A percentile compares a stretch with the other conserved stretches of the same genome.
Conservation (phyloP, 2,888 invertebrate species). For the Caenorhabditis sinica region DNA sequence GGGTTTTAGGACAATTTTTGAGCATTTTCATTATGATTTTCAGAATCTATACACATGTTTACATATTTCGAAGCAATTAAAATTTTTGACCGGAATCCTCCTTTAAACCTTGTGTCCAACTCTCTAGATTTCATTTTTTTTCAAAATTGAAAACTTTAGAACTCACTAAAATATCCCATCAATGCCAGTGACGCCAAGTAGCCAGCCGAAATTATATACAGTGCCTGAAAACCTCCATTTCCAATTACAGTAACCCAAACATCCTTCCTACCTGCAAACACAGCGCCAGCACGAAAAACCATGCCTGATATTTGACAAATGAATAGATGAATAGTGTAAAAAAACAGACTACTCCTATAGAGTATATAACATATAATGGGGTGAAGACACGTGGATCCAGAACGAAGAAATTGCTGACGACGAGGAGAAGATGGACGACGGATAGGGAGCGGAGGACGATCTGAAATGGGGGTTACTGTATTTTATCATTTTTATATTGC, state of each 20-base stretch:
- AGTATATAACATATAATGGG: slow-evolving; percentile 53
- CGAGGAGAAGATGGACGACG: slow-evolving; percentile 48
- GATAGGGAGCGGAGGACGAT: slow-evolving; percentile 49
- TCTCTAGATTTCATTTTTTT: background rate
- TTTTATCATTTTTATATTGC: background rate
- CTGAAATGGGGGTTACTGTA: slow-evolving; percentile 10
- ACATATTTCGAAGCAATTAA: too few relatives aligned
- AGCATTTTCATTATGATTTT: too few relatives aligned
- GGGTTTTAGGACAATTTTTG: too few relatives aligned
- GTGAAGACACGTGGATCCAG: slow-evolving; percentile 52
- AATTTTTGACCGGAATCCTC: too few relatives aligned
- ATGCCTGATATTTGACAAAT: slow-evolving; percentile 59
- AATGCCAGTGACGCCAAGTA: slow-evolving; percentile 58
- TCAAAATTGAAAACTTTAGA: too few relatives aligned
- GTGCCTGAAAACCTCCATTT: slow-evolving; percentile 39
- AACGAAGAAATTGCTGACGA: slow-evolving; percentile 55
- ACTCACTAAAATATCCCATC: slow-evolving; percentile 65
- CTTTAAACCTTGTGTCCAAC: too few relatives aligned
- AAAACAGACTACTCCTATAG: slow-evolving; percentile 56
- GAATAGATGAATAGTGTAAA: slow-evolving; percentile 58
- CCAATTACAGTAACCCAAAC: too few relatives aligned
- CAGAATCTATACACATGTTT: too few relatives aligned
- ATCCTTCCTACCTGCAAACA: slow-evolving; percentile 45
- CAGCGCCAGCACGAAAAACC: slow-evolving; percentile 57
- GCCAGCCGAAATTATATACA: slow-evolving; percentile 54